Evolutionary conservation across 1,140 invertebrate species (phyloP).

Genomic region (Drosophila ficusphila): DNA sequence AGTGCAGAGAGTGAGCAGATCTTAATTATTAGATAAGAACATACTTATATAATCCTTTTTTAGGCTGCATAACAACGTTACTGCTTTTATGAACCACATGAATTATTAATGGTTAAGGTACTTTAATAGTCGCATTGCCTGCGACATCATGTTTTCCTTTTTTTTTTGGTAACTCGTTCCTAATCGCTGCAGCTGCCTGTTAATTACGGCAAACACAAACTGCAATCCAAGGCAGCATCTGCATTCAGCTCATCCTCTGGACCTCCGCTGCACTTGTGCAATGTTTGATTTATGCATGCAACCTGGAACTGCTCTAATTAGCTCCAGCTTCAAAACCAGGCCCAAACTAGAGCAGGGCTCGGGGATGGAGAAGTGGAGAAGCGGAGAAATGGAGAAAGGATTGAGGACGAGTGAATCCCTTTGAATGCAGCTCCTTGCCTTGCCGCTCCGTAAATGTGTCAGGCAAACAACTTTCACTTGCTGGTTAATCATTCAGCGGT

Average conservation of each 20-base stretch:
- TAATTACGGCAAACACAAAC: conserved; percentile 77
- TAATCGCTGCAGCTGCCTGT: conserved; percentile 66
- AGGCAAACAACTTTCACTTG: conserved; percentile 80
- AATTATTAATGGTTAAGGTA: too few relatives aligned
- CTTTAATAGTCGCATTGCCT: neutral
- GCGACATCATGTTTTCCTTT: neutral
- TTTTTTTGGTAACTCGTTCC: conserved; percentile 64
- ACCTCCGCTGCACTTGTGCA: conserved; percentile 56
- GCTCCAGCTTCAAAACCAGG: conserved; percentile 26
- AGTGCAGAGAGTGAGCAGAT: too few relatives aligned
- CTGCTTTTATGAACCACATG: too few relatives aligned
- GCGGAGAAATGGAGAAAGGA: conserved; percentile 33
- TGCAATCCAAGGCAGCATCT: conserved; percentile 38
- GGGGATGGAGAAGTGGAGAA: too few relatives aligned
- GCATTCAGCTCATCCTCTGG: conserved; percentile 2
- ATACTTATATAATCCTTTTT: neutral
- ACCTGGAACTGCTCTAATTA: conserved; percentile 70
- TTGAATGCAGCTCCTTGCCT: conserved; percentile 25
- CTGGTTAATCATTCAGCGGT: conserved; percentile 26
- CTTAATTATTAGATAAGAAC: too few relatives aligned
- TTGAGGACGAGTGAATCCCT: conserved; percentile 22
- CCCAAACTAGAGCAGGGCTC: conserved; percentile 28
- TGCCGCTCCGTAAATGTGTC: conserved; percentile 63
- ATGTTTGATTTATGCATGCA: conserved; percentile 69
- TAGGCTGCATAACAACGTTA: too few relatives aligned